Evolutionary conservation across 2,113 vertebrate genomes (phyloP).

Genomic region (Ctenodactylus gundi): DNA sequence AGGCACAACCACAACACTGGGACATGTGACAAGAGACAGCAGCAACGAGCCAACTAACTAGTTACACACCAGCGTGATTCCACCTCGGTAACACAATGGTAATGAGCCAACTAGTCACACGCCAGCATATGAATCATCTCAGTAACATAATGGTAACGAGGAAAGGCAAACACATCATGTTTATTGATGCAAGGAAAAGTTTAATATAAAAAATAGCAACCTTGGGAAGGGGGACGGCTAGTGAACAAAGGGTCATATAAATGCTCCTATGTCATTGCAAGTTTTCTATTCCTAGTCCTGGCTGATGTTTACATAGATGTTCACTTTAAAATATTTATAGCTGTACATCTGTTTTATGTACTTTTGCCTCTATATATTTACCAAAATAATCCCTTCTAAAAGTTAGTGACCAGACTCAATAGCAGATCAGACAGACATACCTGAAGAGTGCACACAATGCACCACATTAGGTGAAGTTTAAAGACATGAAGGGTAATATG

Average conservation of each 20-base stretch:
- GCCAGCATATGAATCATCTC: rapidly evolving
- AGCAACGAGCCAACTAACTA: too few species aligned
- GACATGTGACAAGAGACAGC: background rate
- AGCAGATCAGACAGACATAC: background rate
- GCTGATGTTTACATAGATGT: background rate
- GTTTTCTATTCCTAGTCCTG: background rate
- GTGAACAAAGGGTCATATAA: background rate
- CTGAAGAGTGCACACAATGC: background rate
- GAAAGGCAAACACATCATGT: background rate
- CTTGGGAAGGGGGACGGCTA: background rate
- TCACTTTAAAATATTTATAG: slow-evolving; percentile 23
- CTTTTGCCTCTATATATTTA: background rate
- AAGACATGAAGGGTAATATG: background rate
- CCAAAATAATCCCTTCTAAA: background rate
- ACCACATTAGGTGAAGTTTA: background rate
- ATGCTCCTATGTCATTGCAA: background rate
- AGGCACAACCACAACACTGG: background rate
- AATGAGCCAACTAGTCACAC: background rate
- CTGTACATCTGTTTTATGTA: background rate
- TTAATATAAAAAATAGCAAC: background rate
- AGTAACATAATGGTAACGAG: background rate
- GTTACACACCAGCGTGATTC: too few species aligned
- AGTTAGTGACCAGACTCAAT: background rate
- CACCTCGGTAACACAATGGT: too few species aligned
- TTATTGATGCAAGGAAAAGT: background rate